phyloP scores from a whole-genome alignment of 2,888 invertebrate species.

The Oscheius onirici region DNA sequence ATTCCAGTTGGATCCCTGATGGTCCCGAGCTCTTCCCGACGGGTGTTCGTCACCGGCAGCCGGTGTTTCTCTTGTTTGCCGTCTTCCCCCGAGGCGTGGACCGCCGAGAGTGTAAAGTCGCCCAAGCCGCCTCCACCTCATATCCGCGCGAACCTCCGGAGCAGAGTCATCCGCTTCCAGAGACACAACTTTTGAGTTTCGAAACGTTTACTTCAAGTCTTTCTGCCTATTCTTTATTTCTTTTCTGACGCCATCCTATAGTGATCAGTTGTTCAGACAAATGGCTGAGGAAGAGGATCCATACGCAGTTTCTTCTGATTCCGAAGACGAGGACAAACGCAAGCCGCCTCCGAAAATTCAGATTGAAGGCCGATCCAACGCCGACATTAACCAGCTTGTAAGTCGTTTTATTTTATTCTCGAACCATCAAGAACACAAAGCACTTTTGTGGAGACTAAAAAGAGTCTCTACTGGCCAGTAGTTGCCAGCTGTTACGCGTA shows the following conservation, averaged over 20 bases:
- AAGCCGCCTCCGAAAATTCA: constrained; percentile 68
- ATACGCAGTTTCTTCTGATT: constrained; percentile 69
- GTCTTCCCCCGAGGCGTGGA: constrained; percentile 33
- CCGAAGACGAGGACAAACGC: constrained; percentile 65
- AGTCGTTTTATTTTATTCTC: constrained; percentile 26
- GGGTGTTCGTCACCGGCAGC: constrained; percentile 24
- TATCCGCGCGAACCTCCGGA: constrained; percentile 12
- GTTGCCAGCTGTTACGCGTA: constrained; percentile 28
- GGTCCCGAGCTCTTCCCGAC: neutral
- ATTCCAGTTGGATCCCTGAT: no score
- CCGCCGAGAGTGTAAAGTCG: constrained; percentile 32
- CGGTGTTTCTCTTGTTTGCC: constrained; percentile 29
- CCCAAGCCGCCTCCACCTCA: constrained; percentile 34
- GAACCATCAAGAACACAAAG: neutral
- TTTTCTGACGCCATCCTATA: neutral
- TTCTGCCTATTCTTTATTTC: neutral
- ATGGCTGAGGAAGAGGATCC: constrained; percentile 70
- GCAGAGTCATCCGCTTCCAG: neutral
- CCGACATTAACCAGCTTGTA: constrained; percentile 66
- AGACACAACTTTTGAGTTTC: neutral
- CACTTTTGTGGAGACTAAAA: neutral
- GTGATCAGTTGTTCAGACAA: constrained; percentile 1
- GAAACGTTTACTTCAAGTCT: no score
- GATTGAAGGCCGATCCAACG: constrained; percentile 62
- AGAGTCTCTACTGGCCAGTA: neutral